Conservation (phyloP, 2,888 invertebrate genomes). For the Cosmia trapezina region DNA sequence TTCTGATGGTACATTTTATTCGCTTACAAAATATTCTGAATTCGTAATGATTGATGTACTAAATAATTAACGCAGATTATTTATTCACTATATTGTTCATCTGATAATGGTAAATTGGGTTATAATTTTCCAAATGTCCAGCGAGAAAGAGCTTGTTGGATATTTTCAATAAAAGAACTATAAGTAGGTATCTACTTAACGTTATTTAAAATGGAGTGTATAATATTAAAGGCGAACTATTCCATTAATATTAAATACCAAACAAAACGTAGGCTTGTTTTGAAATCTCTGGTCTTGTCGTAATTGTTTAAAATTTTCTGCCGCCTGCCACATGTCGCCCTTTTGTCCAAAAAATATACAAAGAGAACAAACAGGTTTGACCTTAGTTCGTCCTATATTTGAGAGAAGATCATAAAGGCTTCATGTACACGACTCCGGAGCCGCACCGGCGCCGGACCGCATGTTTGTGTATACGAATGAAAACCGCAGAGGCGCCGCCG, state of each 20-base stretch:
- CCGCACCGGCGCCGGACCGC: too few relatives aligned
- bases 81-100: neutral
- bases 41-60: neutral
- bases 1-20: neutral
- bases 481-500: too few relatives aligned
- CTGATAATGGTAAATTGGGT: neutral
- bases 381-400: conserved; percentile 48
- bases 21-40: neutral
- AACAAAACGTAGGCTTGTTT: conserved; percentile 29
- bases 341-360: conserved; percentile 71
- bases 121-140: neutral
- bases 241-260: conserved; percentile 15
- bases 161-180: neutral
- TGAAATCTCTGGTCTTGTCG: conserved; percentile 19
- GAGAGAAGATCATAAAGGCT: conserved; percentile 3
- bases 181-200: too few relatives aligned
- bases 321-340: conserved; percentile 74
- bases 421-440: too few relatives aligned
- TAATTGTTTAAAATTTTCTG: conserved; percentile 77
- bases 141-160: neutral
- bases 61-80: neutral
- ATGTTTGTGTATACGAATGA: too few relatives aligned
- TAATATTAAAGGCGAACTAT: neutral
- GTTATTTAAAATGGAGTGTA: neutral
- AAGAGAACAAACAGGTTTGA: conserved; percentile 56